These are phyloP conservation scores for Poecilobothrus nobilitatus DNA, from an alignment of 2,888 invertebrate genomes.

Conservation along the genomic window DNA sequence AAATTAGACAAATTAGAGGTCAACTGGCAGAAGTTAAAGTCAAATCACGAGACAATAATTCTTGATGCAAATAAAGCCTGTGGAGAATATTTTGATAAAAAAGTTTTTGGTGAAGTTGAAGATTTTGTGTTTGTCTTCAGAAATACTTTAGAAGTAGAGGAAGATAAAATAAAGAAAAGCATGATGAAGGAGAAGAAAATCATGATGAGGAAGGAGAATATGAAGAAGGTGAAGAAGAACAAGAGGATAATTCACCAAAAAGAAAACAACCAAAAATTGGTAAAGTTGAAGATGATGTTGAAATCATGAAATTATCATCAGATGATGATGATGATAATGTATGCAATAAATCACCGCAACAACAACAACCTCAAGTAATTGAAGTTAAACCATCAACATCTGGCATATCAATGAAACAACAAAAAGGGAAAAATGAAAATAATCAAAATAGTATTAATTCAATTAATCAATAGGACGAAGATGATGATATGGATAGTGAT, in stretches of 20 bases:
- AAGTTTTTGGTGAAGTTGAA: too few species aligned
- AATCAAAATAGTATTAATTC: neutral
- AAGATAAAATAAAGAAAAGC: too few species aligned
- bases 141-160: too few species aligned
- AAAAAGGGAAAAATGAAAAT: neutral
- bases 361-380: neutral
- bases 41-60: too few species aligned
- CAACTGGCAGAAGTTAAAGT: too few species aligned
- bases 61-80: too few species aligned
- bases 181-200: neutral
- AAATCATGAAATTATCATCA: conserved; percentile 2
- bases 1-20: too few species aligned
- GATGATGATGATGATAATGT: neutral
- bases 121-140: too few species aligned
- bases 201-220: neutral
- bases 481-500: conserved; percentile 8
- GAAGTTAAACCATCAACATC: neutral
- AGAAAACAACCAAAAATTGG: neutral
- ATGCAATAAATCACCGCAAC: too few species aligned
- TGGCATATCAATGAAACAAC: neutral
- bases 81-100: too few species aligned
- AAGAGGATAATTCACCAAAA: neutral
- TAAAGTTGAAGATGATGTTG: neutral
- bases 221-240: neutral
- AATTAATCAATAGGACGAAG: neutral